phyloP scores from a whole-genome alignment of 2,797 vertebrate species.

The Poecilia picta region DNA sequence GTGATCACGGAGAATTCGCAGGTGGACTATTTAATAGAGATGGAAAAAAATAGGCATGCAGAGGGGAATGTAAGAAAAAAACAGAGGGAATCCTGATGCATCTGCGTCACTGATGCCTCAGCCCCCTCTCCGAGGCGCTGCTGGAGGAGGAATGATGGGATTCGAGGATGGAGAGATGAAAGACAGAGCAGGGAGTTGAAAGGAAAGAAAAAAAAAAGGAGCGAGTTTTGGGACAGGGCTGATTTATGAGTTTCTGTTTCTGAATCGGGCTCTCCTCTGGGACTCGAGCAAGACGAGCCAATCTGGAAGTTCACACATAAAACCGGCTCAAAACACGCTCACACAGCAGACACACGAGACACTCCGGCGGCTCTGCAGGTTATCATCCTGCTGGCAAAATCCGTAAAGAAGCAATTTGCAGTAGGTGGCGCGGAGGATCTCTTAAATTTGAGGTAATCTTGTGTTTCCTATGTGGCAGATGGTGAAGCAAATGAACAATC shows the following conservation, averaged over 20 bases:
- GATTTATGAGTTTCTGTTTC: slow-evolving; percentile 80
- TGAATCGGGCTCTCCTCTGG: slow-evolving; percentile 64
- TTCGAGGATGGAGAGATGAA: slow-evolving; percentile 64
- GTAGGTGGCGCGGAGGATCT: slow-evolving; percentile 23
- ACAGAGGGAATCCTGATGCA: slow-evolving; percentile 77
- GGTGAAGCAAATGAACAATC: slow-evolving; percentile 74
- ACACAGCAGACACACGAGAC: slow-evolving; percentile 34
- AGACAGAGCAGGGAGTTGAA: slow-evolving; percentile 42
- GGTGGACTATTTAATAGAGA: slow-evolving; percentile 32
- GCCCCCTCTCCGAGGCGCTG: slow-evolving; percentile 50
- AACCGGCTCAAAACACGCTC: slow-evolving; percentile 17
- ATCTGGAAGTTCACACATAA: slow-evolving; percentile 48
- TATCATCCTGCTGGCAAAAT: slow-evolving; percentile 55
- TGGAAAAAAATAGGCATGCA: slow-evolving; percentile 30
- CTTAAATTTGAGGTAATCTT: slow-evolving; percentile 45
- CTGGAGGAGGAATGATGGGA: slow-evolving; percentile 46
- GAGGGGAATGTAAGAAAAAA: slow-evolving; percentile 29
- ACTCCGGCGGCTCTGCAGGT: slow-evolving; percentile 34
- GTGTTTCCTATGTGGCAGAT: slow-evolving; percentile 55
- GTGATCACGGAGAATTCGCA: slow-evolving; percentile 16
- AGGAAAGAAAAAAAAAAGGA: slow-evolving; percentile 27
- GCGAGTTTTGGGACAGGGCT: slow-evolving; percentile 68
- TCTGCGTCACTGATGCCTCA: slow-evolving; percentile 75
- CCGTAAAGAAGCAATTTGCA: slow-evolving; percentile 54
- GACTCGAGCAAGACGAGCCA: slow-evolving; percentile 54